phyloP scores from a whole-genome alignment of 2,113 vertebrate species.

The Cercopithecus mona region DNA sequence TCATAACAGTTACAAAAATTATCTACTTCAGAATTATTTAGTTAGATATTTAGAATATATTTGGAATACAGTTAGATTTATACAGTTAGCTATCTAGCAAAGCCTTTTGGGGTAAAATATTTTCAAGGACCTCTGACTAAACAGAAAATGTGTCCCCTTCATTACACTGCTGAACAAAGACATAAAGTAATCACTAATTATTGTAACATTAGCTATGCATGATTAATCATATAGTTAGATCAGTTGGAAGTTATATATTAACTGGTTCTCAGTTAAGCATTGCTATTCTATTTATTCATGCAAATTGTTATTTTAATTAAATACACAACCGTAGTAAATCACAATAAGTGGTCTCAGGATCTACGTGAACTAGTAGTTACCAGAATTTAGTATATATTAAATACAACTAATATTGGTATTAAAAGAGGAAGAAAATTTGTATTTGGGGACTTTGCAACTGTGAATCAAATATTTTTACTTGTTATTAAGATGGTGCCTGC shows the following conservation, averaged over 20 bases:
- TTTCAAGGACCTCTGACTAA: slow-evolving; percentile 31
- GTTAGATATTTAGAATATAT: slow-evolving; percentile 14
- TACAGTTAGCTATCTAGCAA: background rate
- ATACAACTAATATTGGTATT: background rate
- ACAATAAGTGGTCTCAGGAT: background rate
- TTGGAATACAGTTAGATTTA: background rate
- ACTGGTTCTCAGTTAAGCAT: slow-evolving; percentile 38
- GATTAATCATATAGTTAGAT: slow-evolving; percentile 31
- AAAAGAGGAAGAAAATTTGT: slow-evolving; percentile 12
- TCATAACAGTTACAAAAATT: slow-evolving; percentile 15
- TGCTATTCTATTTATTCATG: slow-evolving; percentile 1
- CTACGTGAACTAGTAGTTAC: slow-evolving; percentile 4
- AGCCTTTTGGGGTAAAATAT: background rate
- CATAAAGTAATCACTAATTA: slow-evolving; percentile 9
- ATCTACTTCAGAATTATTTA: slow-evolving; percentile 12
- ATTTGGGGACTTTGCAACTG: background rate
- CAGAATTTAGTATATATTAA: slow-evolving; percentile 46
- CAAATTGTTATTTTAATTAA: slow-evolving; percentile 69
- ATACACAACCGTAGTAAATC: slow-evolving; percentile 2
- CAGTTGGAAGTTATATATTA: slow-evolving; percentile 42
- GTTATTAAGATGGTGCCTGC: background rate
- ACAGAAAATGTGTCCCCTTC: background rate
- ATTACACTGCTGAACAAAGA: slow-evolving; percentile 26
- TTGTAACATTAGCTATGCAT: background rate
- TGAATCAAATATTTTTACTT: slow-evolving; percentile 35